Evolutionary conservation across 1,140 invertebrate genomes (phyloP).

Genomic region (Ceratitis capitata): DNA sequence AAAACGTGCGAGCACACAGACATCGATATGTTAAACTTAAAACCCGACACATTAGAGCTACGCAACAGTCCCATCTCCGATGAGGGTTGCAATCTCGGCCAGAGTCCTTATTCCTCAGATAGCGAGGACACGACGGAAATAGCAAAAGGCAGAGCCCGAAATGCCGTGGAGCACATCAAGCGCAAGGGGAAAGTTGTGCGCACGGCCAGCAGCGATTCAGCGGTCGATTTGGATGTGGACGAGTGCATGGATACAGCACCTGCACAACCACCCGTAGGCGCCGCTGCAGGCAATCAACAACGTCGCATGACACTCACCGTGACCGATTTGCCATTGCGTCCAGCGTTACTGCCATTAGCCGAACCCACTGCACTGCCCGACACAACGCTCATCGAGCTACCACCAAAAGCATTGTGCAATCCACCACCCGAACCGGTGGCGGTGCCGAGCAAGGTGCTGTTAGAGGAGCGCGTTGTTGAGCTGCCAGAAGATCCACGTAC

Average conservation of each 20-base stretch:
- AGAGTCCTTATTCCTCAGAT: conserved; percentile 60
- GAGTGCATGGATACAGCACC: conserved; percentile 45
- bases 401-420: not conserved
- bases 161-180: not conserved
- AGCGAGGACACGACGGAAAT: conserved; percentile 53
- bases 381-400: conserved; percentile 49
- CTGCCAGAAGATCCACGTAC: conserved; percentile 44
- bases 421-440: conserved; percentile 5
- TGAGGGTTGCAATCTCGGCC: conserved; percentile 57
- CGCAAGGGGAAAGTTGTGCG: conserved; percentile 57
- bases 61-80: conserved; percentile 56
- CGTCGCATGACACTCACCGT: conserved; percentile 61
- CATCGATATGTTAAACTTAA: conserved; percentile 40
- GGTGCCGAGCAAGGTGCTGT: conserved; percentile 60
- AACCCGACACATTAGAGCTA: conserved; percentile 42
- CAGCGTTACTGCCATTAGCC: conserved; percentile 58
- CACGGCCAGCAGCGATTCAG: conserved; percentile 62
- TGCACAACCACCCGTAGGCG: not conserved
- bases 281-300: conserved; percentile 2
- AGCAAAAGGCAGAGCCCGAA: no score
- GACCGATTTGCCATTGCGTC: conserved; percentile 58
- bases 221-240: conserved; percentile 60
- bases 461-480: conserved; percentile 60
- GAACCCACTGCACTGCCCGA: conserved; percentile 61
- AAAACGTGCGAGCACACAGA: not conserved